phyloP scores from a whole-genome alignment of 2,797 vertebrate species.

The Protosalanx chinensis region DNA sequence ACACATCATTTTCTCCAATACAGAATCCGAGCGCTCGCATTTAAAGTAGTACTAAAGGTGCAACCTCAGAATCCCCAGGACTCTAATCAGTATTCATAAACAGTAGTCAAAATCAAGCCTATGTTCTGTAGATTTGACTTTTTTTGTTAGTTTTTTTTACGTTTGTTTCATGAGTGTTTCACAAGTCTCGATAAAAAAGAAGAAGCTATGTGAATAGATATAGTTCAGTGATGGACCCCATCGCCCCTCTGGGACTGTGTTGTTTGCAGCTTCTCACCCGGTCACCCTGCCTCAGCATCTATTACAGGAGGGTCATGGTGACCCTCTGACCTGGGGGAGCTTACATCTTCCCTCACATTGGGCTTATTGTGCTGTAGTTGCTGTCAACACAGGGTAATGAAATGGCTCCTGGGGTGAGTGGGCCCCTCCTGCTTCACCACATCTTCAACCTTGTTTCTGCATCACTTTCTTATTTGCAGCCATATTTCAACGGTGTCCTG shows the following conservation, averaged over 20 bases:
- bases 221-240: conserved; percentile 30
- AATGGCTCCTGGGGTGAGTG: conserved; percentile 54
- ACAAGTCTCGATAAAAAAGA: conserved; percentile 37
- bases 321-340: conserved; percentile 52
- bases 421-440: conserved; percentile 44
- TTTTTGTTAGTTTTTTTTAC: no score
- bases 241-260: conserved; percentile 40
- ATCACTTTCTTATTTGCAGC: conserved; percentile 65
- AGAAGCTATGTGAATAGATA: conserved; percentile 38
- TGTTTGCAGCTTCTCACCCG: conserved; percentile 35
- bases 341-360: conserved; percentile 53
- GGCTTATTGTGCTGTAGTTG: conserved; percentile 34
- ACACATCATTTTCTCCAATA: conserved; percentile 44
- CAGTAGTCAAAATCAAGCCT: no score
- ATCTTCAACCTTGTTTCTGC: conserved; percentile 50
- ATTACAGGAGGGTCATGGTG: conserved; percentile 49
- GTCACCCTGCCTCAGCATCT: conserved; percentile 53
- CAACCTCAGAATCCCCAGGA: no score
- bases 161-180: no score
- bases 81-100: no score
- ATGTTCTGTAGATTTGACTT: no score
- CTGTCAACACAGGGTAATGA: conserved; percentile 65
- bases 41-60: background rate
- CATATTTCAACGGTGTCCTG: conserved; percentile 58
- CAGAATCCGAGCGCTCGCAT: background rate